Percentiles rank a stretch among this genome's conserved stretches.
phyloP scores from a whole-genome alignment of 2,113 vertebrate genomes.

The Sorex fumeus region DNA sequence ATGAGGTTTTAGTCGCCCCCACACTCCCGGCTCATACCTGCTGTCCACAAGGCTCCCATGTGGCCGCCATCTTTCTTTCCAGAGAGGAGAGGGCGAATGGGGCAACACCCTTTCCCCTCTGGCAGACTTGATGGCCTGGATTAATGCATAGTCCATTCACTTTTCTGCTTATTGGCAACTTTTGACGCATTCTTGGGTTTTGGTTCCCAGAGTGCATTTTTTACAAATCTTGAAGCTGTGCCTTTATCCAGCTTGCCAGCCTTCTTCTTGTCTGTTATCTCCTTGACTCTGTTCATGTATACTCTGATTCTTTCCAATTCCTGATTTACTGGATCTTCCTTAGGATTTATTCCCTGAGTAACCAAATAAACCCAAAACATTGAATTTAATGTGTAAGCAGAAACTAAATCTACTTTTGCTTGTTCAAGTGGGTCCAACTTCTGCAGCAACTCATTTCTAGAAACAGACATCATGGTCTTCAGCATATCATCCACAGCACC shows the following conservation, averaged over 20 bases:
- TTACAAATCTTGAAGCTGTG: conserved; percentile 94
- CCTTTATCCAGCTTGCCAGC: conserved; percentile 94
- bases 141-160: too few relatives aligned
- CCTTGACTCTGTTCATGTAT: conserved; percentile 97
- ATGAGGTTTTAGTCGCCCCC: too few relatives aligned
- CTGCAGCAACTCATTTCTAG: conserved; percentile 92
- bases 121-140: too few relatives aligned
- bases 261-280: conserved; percentile 96
- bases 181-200: conserved; percentile 87
- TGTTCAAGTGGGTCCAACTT: conserved; percentile 97
- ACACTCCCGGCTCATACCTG: too few relatives aligned
- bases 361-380: conserved; percentile 93
- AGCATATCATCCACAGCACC: conserved; percentile 92
- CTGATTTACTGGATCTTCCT: conserved; percentile 97
- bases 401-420: conserved; percentile 98
- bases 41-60: too few relatives aligned
- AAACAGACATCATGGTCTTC: conserved; percentile 93
- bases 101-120: too few relatives aligned
- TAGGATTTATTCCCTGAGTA: conserved; percentile 87
- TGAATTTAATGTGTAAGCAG: conserved; percentile 96
- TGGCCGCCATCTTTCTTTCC: too few relatives aligned
- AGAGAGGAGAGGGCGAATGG: too few relatives aligned
- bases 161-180: too few relatives aligned
- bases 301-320: conserved; percentile 97
- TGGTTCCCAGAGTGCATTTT: conserved; percentile 93